phyloP scores from a whole-genome alignment of 2,888 invertebrate genomes.

The Cantharis nigra region DNA sequence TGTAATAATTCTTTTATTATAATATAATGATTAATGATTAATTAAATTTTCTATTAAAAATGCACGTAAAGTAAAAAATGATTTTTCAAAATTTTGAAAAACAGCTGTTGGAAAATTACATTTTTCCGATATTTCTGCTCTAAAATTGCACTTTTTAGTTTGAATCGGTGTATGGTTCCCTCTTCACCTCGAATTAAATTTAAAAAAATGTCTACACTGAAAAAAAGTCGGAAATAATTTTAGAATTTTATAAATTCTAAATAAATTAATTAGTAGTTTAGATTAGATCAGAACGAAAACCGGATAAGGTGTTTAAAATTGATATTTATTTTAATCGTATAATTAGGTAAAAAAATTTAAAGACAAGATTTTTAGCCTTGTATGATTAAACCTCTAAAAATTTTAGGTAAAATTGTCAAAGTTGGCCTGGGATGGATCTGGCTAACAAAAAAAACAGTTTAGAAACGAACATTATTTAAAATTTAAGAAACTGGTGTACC shows the following conservation, averaged over 20 bases:
- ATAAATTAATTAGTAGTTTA: background rate
- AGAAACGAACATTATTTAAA: background rate
- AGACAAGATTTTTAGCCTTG: background rate
- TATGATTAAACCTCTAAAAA: background rate
- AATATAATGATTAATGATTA: too few species aligned
- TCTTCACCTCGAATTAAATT: too few species aligned
- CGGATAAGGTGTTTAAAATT: background rate
- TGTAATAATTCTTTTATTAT: too few species aligned
- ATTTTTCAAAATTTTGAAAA: too few species aligned
- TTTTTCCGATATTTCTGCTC: too few species aligned
- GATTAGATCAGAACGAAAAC: background rate
- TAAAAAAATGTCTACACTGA: too few species aligned
- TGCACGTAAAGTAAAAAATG: too few species aligned
- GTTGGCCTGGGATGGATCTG: background rate
- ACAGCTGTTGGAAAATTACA: too few species aligned
- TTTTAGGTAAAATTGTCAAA: background rate
- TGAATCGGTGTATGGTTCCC: too few species aligned
- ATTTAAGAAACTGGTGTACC: slow-evolving; percentile 18
- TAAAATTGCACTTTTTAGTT: too few species aligned
- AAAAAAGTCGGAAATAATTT: too few species aligned
- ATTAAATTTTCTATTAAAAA: too few species aligned
- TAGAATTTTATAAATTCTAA: background rate
- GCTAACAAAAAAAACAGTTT: background rate
- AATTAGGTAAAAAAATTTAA: background rate
- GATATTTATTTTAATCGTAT: background rate